Percentiles rank a stretch among this genome's conserved stretches.
Evolutionary conservation across 1,140 invertebrate species (phyloP).

Genomic region (Drosophila kepulauana): DNA sequence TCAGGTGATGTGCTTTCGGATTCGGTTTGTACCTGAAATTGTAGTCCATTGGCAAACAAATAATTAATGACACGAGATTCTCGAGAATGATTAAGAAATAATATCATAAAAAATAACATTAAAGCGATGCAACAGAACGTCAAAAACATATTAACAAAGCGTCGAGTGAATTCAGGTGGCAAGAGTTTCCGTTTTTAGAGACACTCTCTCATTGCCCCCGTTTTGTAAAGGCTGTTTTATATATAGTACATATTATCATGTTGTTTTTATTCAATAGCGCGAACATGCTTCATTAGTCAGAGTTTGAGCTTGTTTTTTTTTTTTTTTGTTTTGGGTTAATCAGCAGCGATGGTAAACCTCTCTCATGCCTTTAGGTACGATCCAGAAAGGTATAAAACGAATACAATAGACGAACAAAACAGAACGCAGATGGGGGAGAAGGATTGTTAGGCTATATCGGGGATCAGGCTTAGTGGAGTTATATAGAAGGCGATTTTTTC

Average conservation of each 20-base stretch:
- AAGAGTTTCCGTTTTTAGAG: neutral
- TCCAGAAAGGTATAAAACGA: constrained; percentile 79
- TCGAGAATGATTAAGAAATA: neutral
- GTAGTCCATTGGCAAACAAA: constrained; percentile 7
- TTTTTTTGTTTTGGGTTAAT: constrained; percentile 59
- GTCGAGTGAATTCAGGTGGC: constrained; percentile 25
- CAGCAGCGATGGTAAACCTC: constrained; percentile 42
- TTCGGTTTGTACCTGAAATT: constrained; percentile 87
- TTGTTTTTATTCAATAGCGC: constrained; percentile 4
- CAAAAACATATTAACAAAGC: constrained; percentile 60
- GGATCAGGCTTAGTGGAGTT: constrained; percentile 1
- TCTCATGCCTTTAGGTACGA: constrained; percentile 83
- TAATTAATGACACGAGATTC: constrained; percentile 24
- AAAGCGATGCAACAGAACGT: constrained; percentile 14
- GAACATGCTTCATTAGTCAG: constrained; percentile 73
- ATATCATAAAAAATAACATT: constrained; percentile 4
- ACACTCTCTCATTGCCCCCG: neutral
- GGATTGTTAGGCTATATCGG: constrained; percentile 58
- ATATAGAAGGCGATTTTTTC: neutral
- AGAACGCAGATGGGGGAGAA: constrained; percentile 1
- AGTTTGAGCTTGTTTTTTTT: constrained; percentile 41
- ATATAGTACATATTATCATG: neutral
- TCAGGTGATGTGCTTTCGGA: constrained; percentile 89
- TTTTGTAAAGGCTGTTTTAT: neutral
- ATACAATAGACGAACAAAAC: constrained; percentile 54